Percentiles rank a stretch among this genome's conserved stretches.
These are phyloP conservation scores for Meloe dianella DNA, from an alignment of 2,888 invertebrate species.

Conservation along the genomic window DNA sequence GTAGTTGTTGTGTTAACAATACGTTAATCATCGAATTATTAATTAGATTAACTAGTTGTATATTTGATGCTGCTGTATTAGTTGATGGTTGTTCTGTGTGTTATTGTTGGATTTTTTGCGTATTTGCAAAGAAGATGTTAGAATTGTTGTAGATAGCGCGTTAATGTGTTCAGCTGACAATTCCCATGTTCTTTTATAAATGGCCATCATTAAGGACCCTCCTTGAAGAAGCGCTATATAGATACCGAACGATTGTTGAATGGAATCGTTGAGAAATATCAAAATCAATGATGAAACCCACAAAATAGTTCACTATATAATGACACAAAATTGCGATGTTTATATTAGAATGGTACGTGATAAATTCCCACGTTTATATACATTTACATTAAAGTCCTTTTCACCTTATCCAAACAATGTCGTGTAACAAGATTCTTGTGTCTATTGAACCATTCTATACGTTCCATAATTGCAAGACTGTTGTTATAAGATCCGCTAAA, in stretches of 20 bases:
- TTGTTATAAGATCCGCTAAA: conserved; percentile 49
- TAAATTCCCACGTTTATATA: not conserved
- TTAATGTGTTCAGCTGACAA: conserved; percentile 55
- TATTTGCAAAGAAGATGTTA: conserved; percentile 43
- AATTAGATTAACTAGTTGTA: no score
- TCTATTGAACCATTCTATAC: conserved; percentile 18
- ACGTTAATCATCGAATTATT: not conserved
- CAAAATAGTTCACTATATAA: not conserved
- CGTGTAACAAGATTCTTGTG: conserved; percentile 22
- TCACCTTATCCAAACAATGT: not conserved
- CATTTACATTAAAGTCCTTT: not conserved
- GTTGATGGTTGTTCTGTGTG: no score
- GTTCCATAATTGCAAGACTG: conserved; percentile 48
- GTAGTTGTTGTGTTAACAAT: no score
- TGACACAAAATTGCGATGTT: not conserved
- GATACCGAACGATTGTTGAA: conserved; percentile 27
- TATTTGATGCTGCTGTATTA: no score
- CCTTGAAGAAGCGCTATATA: conserved; percentile 28
- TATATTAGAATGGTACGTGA: not conserved
- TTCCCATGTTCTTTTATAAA: conserved; percentile 58
- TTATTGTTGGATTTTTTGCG: not conserved
- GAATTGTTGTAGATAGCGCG: conserved; percentile 52
- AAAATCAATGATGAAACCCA: not conserved
- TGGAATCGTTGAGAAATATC: conserved; percentile 14
- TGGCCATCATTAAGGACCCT: conserved; percentile 55